These are phyloP conservation scores for Coreoperca whiteheadi DNA, from an alignment of 2,113 vertebrate genomes.

Conservation along the genomic window DNA sequence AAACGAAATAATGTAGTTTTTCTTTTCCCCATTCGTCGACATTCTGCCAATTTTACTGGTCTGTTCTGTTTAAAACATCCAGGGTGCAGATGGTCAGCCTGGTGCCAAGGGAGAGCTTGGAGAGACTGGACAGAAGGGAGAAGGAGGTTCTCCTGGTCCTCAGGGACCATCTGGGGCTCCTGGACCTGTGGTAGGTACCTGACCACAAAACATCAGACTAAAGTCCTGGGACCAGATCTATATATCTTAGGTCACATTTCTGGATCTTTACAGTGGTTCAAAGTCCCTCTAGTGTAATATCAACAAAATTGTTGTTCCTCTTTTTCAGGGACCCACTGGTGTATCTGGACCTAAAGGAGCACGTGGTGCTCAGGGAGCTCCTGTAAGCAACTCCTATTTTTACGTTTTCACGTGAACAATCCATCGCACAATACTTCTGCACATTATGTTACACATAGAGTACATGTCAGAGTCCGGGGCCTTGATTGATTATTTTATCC, in stretches of 20 bases:
- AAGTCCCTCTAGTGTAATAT: neutral
- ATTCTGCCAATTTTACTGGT: neutral
- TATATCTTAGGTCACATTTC: neutral
- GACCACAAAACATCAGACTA: conserved; percentile 4
- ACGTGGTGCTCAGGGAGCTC: conserved; percentile 93
- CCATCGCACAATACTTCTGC: neutral
- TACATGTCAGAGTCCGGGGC: neutral
- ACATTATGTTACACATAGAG: neutral
- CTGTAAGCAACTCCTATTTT: conserved; percentile 85
- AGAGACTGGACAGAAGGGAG: conserved; percentile 93
- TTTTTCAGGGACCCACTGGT: conserved; percentile 92
- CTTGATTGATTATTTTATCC: neutral
- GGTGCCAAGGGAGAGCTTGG: conserved; percentile 96
- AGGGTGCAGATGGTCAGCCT: conserved; percentile 96
- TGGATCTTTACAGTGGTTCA: neutral
- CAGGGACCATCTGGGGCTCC: conserved; percentile 97
- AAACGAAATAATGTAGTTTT: neutral
- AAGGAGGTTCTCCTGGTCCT: conserved; percentile 90
- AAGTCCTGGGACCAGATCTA: neutral
- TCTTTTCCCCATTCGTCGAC: neutral
- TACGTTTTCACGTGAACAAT: neutral
- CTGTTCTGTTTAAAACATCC: conserved; percentile 41
- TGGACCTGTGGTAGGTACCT: conserved; percentile 90
- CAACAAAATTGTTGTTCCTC: conserved; percentile 10
- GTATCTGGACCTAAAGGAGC: conserved; percentile 94